Conservation (phyloP, 2,888 invertebrate species). For the Cephus nigrinus region DNA sequence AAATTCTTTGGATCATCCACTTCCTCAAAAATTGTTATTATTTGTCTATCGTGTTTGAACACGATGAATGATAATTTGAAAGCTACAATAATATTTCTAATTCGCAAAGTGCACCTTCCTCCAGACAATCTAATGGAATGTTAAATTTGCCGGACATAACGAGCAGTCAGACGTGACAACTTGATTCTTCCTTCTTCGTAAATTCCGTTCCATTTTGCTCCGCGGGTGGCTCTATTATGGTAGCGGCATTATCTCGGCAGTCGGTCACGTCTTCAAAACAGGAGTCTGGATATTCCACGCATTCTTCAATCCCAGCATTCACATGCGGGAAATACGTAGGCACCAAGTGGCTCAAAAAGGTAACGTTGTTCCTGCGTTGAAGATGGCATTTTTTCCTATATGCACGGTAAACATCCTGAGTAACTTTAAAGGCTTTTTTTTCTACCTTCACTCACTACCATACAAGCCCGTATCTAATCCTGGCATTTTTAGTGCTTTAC, state of each 20-base stretch:
- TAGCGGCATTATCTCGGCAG: neutral
- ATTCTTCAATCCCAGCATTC: slow-evolving; percentile 2
- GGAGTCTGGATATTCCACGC: slow-evolving; percentile 5
- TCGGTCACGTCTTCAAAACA: too few species aligned
- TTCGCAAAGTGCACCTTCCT: neutral
- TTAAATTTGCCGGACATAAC: neutral
- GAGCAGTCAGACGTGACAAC: neutral
- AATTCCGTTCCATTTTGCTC: slow-evolving; percentile 5
- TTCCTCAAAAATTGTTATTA: too few species aligned
- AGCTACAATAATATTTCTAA: too few species aligned
- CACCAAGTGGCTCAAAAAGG: neutral
- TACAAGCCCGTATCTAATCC: slow-evolving; percentile 1
- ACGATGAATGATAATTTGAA: too few species aligned
- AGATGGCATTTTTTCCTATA: neutral
- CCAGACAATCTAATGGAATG: too few species aligned
- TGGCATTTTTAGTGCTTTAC: neutral
- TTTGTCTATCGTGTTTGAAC: too few species aligned
- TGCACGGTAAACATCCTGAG: neutral
- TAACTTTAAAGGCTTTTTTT: neutral
- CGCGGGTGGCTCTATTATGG: neutral
- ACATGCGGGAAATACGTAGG: neutral
- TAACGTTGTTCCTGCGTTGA: neutral
- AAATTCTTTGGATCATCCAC: too few species aligned
- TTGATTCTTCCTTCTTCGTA: neutral
- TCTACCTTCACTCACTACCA: neutral